Evolutionary conservation across 2,888 invertebrate genomes (phyloP), one percentile per base, ranked within the genome.

Genomic region (Dynastes hyllus): DNA sequence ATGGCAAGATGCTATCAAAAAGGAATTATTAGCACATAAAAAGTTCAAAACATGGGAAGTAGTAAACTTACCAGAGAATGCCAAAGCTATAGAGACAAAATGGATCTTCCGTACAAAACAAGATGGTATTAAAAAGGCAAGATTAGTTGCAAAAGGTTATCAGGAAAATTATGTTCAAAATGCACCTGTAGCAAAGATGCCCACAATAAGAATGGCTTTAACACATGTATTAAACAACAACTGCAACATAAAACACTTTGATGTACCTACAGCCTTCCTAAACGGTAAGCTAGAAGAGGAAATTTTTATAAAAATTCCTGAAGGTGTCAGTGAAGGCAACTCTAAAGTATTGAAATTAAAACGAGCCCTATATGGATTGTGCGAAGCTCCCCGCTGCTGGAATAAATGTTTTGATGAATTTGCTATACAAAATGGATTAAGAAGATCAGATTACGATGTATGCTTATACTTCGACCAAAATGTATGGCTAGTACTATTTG

Each of bases 1-100:
- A n/a, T 75, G 75, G 78, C 77, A 55, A 73, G 16, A 67, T n/a
- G 75, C 75, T 32, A 80, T 78, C 32, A 8, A 69, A 61, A 50
- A 78, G 37, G 69, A 78, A n/a, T 13, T 80, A 27, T 29, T 3
- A 4, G 32, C 66, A 53, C 51, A 58, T 3, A 69, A 79, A 37
- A 50, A 50, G 66, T 65, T 55, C 45, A 3, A 53, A n/a, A 78
- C 78, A 5, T 78, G 80, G 75, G 63, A 80, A 51, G 29, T 75
- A 22, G 61, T 65, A 22, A 27, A 69, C 50, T 6, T 27, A 58
- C 65, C 79, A 13, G 13, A 58, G 45, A 27, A 29, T 45, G 13
- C 27, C 27, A 66, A 66, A 40, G 58, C 51, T 6, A 79, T 67
- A 16, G 16, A 16, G 16, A 16, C 16, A 16, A 0, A 22, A 22